Evolutionary conservation across 2,113 vertebrate species (phyloP), one percentile per base, ranked within the genome.

Genomic region (Ceyx cyanopectus): DNA sequence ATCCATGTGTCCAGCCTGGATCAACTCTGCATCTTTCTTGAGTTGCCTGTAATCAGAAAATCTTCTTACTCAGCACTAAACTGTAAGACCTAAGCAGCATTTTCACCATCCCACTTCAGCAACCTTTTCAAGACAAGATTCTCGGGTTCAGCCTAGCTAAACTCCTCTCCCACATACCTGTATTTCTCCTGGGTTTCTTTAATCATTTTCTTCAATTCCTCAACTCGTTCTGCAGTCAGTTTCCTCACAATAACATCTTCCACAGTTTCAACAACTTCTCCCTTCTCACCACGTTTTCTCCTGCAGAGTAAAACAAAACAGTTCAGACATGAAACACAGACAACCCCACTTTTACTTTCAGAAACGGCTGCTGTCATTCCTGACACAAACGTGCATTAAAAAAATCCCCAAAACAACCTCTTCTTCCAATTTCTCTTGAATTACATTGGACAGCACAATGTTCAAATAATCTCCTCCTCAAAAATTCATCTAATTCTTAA

Each of bases 101-200:
- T 89, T 74, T 41, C 19, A 56, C 9, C 24, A 62, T 2, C 16
- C 45, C 40, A 24, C 41, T 23, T 19, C 8, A 5, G 26, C 15
- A 23, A 14, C 12, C 29, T 50, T 48, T 87, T 72, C 53, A 54
- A 63, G 23, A 43, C 30, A 51, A 22, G 24, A 19, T 22, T 61
- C 34, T 50, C 7, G 21, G 41, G 7, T 32, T 30, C 50, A 27
- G 7, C 27, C 34, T 8, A 80, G 30, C 7, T 66, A 9, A 41
- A 51, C 5, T 30, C 50, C 34, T 94, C 32, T 90, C 53, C 12
- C 41, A 87, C 24, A 8, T 82, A 99, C 99, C 99, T 99, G 91
- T 99, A 99, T 94, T 99, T 99, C 92, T 99, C 99, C 84, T 99
- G 99, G n/a, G 99, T 99, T 87, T 99, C 99, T 96, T 99, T 98